Conservation (phyloP, 2,113 vertebrate genomes). For the Parotia lawesii region DNA sequence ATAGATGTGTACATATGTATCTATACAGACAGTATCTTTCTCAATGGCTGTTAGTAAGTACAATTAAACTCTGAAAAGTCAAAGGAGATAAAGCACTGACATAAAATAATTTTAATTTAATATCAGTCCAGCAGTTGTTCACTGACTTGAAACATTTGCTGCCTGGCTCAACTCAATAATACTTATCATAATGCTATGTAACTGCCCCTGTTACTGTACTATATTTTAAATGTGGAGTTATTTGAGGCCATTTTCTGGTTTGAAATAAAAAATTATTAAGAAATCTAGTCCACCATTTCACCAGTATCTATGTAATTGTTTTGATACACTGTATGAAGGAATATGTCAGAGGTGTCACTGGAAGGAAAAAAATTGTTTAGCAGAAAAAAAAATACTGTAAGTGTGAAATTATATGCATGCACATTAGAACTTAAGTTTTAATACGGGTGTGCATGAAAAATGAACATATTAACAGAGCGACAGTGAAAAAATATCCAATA, state of each 20-base stretch:
- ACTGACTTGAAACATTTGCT: constrained; percentile 54
- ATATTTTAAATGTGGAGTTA: neutral
- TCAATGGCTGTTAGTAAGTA: constrained; percentile 8
- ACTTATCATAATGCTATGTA: neutral
- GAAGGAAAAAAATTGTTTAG: neutral
- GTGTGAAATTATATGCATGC: neutral
- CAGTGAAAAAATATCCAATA: neutral
- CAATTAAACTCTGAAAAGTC: constrained; percentile 13
- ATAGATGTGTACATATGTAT: accelerated
- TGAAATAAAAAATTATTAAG: neutral
- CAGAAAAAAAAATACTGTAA: neutral
- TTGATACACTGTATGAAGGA: neutral
- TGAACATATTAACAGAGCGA: neutral
- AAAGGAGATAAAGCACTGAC: constrained; percentile 4
- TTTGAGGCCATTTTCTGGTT: neutral
- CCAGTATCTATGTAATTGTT: neutral
- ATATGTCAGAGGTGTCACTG: neutral
- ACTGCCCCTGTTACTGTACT: neutral
- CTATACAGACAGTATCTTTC: neutral
- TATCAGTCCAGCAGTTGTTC: constrained; percentile 31
- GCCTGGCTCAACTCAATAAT: constrained; percentile 47
- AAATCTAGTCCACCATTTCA: neutral
- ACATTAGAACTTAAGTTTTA: neutral
- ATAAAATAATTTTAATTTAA: constrained; percentile 52
- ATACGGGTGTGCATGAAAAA: neutral